phyloP scores from a whole-genome alignment of 2,888 invertebrate genomes.

The Augochlorella aurata region DNA sequence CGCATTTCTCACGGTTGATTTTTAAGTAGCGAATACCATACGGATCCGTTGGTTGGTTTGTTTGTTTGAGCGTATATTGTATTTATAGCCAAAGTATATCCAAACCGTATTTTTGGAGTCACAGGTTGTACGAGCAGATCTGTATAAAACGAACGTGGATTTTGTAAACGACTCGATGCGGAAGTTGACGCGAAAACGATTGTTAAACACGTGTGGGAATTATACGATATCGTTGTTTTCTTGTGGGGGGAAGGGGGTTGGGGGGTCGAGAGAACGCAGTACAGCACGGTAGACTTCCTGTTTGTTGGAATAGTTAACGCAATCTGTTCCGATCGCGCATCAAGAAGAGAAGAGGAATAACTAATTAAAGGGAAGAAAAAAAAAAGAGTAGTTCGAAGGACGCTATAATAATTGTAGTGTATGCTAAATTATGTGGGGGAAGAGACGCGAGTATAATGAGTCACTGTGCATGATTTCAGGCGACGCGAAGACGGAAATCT shows the following conservation, averaged over 20 bases:
- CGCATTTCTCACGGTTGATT: conserved; percentile 20
- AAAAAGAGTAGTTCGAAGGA: conserved; percentile 27
- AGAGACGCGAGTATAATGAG: conserved; percentile 27
- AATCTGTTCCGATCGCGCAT: conserved; percentile 45
- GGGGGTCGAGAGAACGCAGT: conserved; percentile 25
- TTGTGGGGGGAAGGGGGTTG: not conserved
- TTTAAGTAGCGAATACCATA: conserved; percentile 19
- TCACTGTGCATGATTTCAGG: conserved; percentile 44
- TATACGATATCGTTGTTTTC: conserved; percentile 33
- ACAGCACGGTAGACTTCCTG: conserved; percentile 56
- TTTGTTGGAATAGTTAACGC: conserved; percentile 51
- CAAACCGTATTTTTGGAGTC: conserved; percentile 31
- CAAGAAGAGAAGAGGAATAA: conserved; percentile 11
- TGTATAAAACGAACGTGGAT: conserved; percentile 14
- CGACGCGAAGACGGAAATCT: conserved; percentile 27
- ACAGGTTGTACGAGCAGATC: conserved; percentile 27
- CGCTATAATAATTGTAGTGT: conserved; percentile 27
- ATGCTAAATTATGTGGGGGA: conserved; percentile 37
- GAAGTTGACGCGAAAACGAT: conserved; percentile 7
- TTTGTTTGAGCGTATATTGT: conserved; percentile 26
- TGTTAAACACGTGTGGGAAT: conserved; percentile 38
- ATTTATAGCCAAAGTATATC: conserved; percentile 28
- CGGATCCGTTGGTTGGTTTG: conserved; percentile 36
- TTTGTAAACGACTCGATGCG: conserved; percentile 16
- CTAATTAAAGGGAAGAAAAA: not conserved